These are phyloP conservation scores for Cataglyphis cursor DNA, from an alignment of 2,888 invertebrate genomes.

Conservation along the genomic window DNA sequence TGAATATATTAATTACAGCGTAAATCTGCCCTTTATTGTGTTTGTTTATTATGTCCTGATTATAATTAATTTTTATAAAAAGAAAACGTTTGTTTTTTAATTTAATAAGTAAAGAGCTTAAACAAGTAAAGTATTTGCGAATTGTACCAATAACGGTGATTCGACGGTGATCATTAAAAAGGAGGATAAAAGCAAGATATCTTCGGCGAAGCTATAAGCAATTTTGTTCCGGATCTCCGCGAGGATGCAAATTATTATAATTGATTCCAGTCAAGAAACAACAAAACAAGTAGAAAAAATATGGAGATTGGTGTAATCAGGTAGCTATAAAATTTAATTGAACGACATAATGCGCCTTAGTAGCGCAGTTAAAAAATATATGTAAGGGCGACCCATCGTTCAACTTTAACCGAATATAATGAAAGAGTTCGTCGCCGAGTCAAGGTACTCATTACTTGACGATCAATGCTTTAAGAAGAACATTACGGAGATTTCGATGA, in stretches of 20 bases:
- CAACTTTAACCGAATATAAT: conserved; percentile 39
- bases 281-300: conserved; percentile 20
- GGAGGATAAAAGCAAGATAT: conserved; percentile 29
- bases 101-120: background rate
- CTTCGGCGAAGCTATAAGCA: conserved; percentile 50
- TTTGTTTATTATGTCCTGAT: too few species aligned
- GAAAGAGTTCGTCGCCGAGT: conserved; percentile 45
- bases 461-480: conserved; percentile 25
- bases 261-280: conserved; percentile 43
- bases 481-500: conserved; percentile 33
- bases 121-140: background rate
- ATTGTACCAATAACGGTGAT: conserved; percentile 24
- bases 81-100: background rate
- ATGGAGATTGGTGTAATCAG: conserved; percentile 56
- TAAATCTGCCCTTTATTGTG: too few species aligned
- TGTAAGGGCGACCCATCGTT: conserved; percentile 1
- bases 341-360: conserved; percentile 47
- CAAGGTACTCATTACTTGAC: conserved; percentile 42
- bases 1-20: too few species aligned
- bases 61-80: conserved; percentile 10
- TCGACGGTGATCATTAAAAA: conserved; percentile 24
- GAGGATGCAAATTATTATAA: conserved; percentile 63
- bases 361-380: conserved; percentile 29
- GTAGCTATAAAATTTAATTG: conserved; percentile 61
- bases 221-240: conserved; percentile 44